Conservation (phyloP, 1,140 invertebrate species). For the Neodiprion pinetum region DNA sequence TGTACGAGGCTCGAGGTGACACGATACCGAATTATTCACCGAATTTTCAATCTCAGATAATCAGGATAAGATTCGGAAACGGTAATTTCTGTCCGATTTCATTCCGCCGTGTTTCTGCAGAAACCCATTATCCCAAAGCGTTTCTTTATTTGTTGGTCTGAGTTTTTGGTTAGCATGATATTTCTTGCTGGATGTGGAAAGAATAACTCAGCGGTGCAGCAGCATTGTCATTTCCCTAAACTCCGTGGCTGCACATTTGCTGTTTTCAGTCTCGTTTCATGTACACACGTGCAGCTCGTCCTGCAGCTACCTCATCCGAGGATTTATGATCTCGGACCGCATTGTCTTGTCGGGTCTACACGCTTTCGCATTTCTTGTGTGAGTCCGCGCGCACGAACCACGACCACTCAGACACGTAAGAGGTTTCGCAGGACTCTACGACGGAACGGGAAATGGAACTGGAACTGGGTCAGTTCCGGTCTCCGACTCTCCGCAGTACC, state of each 20-base stretch:
- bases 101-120: no score
- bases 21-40: no score
- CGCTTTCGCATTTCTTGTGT: neutral
- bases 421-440: conserved; percentile 27
- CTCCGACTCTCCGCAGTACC: conserved; percentile 25
- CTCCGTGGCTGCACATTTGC: neutral
- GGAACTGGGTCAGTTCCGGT: conserved; percentile 52
- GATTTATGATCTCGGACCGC: conserved; percentile 52
- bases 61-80: no score
- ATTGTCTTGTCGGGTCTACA: conserved; percentile 37
- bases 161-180: no score
- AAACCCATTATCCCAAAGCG: no score
- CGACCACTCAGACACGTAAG: neutral
- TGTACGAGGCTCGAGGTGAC: no score
- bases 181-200: no score
- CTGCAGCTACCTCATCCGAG: conserved; percentile 35
- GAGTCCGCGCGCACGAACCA: neutral
- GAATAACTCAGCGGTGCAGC: no score
- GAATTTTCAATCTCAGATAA: no score
- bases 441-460: conserved; percentile 39
- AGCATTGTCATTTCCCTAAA: no score
- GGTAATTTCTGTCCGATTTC: no score
- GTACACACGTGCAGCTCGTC: conserved; percentile 10
- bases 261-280: conserved; percentile 5
- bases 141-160: no score